phyloP scores from a whole-genome alignment of 2,797 vertebrate genomes.

The Amphiprion clarkii region DNA sequence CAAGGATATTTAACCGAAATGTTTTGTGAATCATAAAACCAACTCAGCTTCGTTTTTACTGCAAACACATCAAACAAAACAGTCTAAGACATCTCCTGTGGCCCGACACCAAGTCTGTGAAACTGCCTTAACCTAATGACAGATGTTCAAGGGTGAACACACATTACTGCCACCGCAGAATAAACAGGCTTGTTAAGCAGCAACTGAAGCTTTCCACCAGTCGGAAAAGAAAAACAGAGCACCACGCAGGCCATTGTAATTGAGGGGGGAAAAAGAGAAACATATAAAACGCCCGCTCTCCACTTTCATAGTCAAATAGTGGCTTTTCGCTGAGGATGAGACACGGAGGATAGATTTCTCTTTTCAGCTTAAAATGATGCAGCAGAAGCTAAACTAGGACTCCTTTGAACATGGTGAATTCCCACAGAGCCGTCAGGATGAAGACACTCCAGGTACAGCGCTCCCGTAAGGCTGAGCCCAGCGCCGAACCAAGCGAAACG shows the following conservation, averaged over 20 bases:
- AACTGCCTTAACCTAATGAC: slow-evolving; percentile 10
- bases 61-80: slow-evolving; percentile 20
- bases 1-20: neutral
- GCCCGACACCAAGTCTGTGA: neutral
- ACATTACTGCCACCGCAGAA: slow-evolving; percentile 13
- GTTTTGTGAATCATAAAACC: neutral
- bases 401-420: slow-evolving; percentile 70
- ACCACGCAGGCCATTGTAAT: slow-evolving; percentile 34
- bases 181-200: slow-evolving; percentile 40
- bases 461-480: slow-evolving; percentile 59
- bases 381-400: slow-evolving; percentile 55
- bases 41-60: neutral
- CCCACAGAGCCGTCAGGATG: slow-evolving; percentile 61
- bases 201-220: slow-evolving; percentile 18
- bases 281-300: slow-evolving; percentile 37
- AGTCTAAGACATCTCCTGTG: neutral
- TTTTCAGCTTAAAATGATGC: slow-evolving; percentile 44
- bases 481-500: slow-evolving; percentile 36
- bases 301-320: slow-evolving; percentile 28
- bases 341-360: slow-evolving; percentile 27
- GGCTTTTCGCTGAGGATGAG: slow-evolving; percentile 34
- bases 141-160: slow-evolving; percentile 25
- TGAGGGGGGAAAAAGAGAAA: neutral
- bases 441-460: slow-evolving; percentile 57
- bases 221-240: slow-evolving; percentile 7